Percentiles rank a stretch among this genome's conserved stretches.
Evolutionary conservation across 2,888 invertebrate genomes (phyloP).

Genomic region (Ennomos fuscantarius): DNA sequence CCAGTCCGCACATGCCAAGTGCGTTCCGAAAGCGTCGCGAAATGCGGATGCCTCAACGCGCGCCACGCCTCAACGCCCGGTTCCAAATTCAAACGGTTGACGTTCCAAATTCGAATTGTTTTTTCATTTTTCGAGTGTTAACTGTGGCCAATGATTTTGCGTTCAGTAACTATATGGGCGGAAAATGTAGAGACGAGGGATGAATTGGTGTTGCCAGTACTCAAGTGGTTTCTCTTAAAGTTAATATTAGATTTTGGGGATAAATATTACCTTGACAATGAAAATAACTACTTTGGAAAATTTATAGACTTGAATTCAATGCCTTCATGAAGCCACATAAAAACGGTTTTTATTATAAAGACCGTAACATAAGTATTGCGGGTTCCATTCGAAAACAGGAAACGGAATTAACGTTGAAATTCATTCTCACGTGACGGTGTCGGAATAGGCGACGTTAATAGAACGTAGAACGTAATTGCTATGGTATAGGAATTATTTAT

Average conservation of each 20-base stretch:
- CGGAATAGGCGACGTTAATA: background rate
- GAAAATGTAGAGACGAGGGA: slow-evolving; percentile 4
- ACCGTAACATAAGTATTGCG: slow-evolving; percentile 9
- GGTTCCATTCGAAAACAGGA: background rate
- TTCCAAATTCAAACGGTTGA: slow-evolving; percentile 79
- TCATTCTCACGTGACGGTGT: slow-evolving; percentile 14
- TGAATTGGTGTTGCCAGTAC: slow-evolving; percentile 22
- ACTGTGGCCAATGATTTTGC: slow-evolving; percentile 68
- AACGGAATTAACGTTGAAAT: slow-evolving; percentile 16
- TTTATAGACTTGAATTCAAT: slow-evolving; percentile 13
- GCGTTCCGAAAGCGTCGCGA: slow-evolving; percentile 52
- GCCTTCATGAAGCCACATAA: slow-evolving; percentile 4
- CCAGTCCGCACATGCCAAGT: slow-evolving; percentile 53
- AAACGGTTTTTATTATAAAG: slow-evolving; percentile 11
- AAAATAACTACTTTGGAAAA: slow-evolving; percentile 4
- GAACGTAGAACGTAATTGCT: slow-evolving; percentile 5
- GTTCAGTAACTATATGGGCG: slow-evolving; percentile 45
- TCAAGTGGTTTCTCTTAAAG: background rate
- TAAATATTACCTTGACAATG: no score
- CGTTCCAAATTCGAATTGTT: slow-evolving; percentile 80
- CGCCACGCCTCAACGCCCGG: slow-evolving; percentile 59
- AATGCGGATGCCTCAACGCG: slow-evolving; percentile 54
- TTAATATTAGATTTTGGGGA: no score
- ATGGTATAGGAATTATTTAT: background rate
- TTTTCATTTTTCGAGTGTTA: slow-evolving; percentile 75